Percentiles rank a stretch among this genome's conserved stretches.
Conservation (phyloP, 2,113 vertebrate genomes). For the Peromyscus californicus region DNA sequence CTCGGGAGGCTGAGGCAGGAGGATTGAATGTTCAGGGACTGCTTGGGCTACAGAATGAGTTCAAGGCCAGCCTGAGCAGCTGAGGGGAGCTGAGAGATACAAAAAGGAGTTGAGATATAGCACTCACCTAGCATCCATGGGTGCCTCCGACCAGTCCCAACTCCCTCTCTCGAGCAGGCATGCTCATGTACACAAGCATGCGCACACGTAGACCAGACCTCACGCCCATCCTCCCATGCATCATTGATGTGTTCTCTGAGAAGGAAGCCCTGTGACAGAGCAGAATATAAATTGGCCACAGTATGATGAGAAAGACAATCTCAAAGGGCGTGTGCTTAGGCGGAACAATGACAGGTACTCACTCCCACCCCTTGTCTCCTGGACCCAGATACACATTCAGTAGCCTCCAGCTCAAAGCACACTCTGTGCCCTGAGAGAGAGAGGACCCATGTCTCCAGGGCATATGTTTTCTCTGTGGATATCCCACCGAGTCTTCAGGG, state of each 20-base stretch:
- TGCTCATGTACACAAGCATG: neutral
- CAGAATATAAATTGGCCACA: neutral
- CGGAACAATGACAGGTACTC: rapidly evolving
- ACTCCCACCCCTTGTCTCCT: neutral
- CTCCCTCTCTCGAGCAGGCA: neutral
- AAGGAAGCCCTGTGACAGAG: neutral
- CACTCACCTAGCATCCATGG: neutral
- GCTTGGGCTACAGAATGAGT: neutral
- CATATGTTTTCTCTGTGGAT: neutral
- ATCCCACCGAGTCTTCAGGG: neutral
- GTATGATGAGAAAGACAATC: neutral
- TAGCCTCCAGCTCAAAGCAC: neutral
- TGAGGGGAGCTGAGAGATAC: neutral
- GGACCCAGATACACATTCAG: neutral
- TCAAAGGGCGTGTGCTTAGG: no score
- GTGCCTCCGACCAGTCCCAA: neutral
- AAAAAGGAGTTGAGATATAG: neutral
- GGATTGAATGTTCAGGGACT: neutral
- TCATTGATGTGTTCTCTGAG: neutral
- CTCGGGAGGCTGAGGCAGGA: neutral
- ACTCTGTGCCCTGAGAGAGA: neutral
- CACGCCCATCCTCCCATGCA: neutral
- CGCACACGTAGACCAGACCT: neutral
- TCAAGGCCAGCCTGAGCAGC: neutral
- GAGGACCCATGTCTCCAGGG: neutral